phyloP scores from a whole-genome alignment of 2,888 invertebrate species.

The Lycaena phlaeas region DNA sequence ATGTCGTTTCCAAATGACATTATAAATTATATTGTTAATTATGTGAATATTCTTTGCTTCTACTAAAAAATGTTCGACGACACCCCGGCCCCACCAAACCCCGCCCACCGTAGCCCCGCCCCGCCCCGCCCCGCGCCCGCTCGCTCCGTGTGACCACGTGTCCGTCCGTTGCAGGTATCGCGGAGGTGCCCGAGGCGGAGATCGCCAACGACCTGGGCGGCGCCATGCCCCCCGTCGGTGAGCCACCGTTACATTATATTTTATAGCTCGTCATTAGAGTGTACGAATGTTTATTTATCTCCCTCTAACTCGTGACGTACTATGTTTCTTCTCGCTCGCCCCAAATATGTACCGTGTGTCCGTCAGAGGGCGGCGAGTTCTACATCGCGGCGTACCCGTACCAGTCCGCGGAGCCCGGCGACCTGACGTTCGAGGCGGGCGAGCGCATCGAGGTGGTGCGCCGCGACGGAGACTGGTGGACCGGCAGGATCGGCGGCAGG shows the following conservation, averaged over 20 bases:
- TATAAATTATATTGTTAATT: too few relatives aligned
- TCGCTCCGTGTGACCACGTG: neutral
- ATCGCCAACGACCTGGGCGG: conserved; percentile 49
- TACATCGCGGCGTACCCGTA: conserved; percentile 94
- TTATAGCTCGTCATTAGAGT: too few relatives aligned
- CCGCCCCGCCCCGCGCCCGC: neutral
- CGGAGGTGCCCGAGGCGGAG: conserved; percentile 76
- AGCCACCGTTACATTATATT: too few relatives aligned
- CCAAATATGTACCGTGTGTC: neutral
- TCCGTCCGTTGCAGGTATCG: conserved; percentile 72
- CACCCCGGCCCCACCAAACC: too few relatives aligned
- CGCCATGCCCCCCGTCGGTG: conserved; percentile 48
- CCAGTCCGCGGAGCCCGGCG: conserved; percentile 90
- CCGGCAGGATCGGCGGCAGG: conserved; percentile 86
- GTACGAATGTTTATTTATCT: too few relatives aligned
- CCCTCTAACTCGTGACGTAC: too few relatives aligned
- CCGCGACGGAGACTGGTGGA: conserved; percentile 99
- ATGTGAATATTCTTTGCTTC: too few relatives aligned
- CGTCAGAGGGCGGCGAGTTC: conserved; percentile 76
- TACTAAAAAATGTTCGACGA: too few relatives aligned
- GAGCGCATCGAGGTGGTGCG: conserved; percentile 91
- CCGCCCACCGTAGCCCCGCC: too few relatives aligned
- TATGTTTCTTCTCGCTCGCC: neutral
- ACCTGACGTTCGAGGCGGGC: conserved; percentile 89
- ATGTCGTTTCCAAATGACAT: too few relatives aligned